Conservation (phyloP, 2,888 invertebrate species). For the Monopis laevigella region DNA sequence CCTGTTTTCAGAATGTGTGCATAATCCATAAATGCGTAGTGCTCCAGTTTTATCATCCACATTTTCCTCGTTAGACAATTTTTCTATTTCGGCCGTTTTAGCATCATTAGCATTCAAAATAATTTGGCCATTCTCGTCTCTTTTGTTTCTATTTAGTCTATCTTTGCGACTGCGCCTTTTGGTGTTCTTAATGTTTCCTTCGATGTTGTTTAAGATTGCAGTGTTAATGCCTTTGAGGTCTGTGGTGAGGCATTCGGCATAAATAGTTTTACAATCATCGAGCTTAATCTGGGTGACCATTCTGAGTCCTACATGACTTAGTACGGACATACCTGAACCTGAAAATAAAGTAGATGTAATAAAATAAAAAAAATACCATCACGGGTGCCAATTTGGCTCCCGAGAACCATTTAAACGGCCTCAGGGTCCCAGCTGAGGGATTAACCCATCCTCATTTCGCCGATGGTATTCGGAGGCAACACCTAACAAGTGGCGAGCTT, state of each 20-base stretch:
- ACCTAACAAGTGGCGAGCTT: too few relatives aligned
- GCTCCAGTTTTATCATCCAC: constrained; percentile 22
- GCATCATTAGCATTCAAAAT: too few relatives aligned
- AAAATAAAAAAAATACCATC: too few relatives aligned
- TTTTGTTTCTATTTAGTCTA: constrained; percentile 47
- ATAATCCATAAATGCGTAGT: constrained; percentile 69
- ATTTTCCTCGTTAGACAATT: constrained; percentile 21
- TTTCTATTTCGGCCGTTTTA: background rate
- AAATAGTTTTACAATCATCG: constrained; percentile 51
- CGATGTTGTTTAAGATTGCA: constrained; percentile 41
- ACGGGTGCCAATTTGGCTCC: too few relatives aligned
- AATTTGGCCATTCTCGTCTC: constrained; percentile 28
- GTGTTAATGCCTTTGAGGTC: constrained; percentile 39
- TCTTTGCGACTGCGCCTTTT: constrained; percentile 53
- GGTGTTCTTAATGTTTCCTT: constrained; percentile 43
- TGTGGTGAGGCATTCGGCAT: constrained; percentile 44
- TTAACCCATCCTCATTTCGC: too few relatives aligned
- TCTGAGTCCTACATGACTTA: constrained; percentile 78
- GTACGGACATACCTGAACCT: constrained; percentile 83
- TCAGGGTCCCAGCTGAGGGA: too few relatives aligned
- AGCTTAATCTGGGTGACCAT: constrained; percentile 77
- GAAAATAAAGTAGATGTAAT: too few relatives aligned
- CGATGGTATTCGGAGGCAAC: too few relatives aligned
- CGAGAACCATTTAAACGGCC: too few relatives aligned
- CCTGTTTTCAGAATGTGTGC: constrained; percentile 71